phyloP scores from a whole-genome alignment of 1,140 invertebrate genomes.

The Philaenus spumarius region DNA sequence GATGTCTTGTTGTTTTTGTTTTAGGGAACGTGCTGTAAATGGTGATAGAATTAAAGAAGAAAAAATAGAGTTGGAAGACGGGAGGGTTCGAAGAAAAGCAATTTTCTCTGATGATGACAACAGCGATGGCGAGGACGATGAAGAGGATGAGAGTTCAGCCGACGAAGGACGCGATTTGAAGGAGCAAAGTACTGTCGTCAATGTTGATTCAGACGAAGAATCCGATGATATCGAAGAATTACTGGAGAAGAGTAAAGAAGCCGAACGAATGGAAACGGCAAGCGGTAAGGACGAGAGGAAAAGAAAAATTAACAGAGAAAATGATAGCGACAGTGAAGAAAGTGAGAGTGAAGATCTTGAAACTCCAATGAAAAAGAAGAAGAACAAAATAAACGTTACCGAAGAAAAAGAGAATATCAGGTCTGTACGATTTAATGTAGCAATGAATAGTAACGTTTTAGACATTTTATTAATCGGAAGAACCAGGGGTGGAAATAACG shows the following conservation, averaged over 20 bases:
- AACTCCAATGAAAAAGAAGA: slow-evolving; percentile 15
- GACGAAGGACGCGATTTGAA: slow-evolving; percentile 17
- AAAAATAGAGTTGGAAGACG: slow-evolving; percentile 23
- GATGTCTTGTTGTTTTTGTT: too few relatives aligned
- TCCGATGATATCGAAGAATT: slow-evolving; percentile 27
- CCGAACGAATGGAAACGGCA: slow-evolving; percentile 13
- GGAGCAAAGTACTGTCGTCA: neutral
- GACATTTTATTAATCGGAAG: too few relatives aligned
- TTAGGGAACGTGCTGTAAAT: neutral
- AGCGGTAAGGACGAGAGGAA: slow-evolving; percentile 29
- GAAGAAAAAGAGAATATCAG: slow-evolving; percentile 22
- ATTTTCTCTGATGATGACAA: slow-evolving; percentile 12
- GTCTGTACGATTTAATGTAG: too few relatives aligned
- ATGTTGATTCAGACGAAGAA: slow-evolving; percentile 14
- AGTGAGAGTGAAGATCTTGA: slow-evolving; percentile 34
- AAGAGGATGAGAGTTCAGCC: slow-evolving; percentile 22
- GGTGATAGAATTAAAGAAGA: slow-evolving; percentile 21
- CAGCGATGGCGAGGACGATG: slow-evolving; percentile 20
- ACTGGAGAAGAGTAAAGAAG: slow-evolving; percentile 16
- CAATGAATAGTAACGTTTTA: too few relatives aligned
- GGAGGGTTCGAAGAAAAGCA: slow-evolving; percentile 3
- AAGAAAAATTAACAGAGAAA: slow-evolving; percentile 11
- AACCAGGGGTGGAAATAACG: too few relatives aligned
- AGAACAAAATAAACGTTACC: slow-evolving; percentile 27
- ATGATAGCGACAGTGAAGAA: slow-evolving; percentile 38